Evolutionary conservation across 2,888 invertebrate species (phyloP).

Genomic region (Eupithecia tripunctaria): DNA sequence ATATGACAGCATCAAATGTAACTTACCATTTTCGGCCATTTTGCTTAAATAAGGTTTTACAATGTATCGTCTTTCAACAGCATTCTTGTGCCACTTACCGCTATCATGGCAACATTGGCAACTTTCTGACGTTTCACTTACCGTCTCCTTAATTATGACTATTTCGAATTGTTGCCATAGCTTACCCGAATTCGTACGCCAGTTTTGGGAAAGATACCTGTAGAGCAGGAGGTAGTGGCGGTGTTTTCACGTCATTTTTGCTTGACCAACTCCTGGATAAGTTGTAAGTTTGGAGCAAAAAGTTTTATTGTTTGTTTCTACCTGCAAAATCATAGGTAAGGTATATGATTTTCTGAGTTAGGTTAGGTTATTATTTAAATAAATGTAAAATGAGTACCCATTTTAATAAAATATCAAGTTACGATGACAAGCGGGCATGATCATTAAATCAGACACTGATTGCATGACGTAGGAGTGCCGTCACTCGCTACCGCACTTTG

Average conservation of each 20-base stretch:
- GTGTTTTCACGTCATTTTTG: conserved; percentile 16
- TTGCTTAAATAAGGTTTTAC: neutral
- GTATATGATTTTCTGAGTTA: neutral
- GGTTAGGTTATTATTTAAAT: neutral
- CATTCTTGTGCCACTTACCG: conserved; percentile 11
- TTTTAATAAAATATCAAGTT: neutral
- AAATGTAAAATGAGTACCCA: neutral
- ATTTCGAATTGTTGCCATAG: conserved; percentile 29
- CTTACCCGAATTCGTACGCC: conserved; percentile 19
- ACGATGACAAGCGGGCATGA: neutral
- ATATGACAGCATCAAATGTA: neutral
- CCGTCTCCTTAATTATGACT: conserved; percentile 25
- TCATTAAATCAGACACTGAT: conserved; percentile 12
- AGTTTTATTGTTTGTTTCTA: neutral
- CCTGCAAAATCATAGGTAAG: neutral
- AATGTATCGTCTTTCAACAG: conserved; percentile 5
- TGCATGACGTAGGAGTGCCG: conserved; percentile 14
- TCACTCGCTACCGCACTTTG: conserved; percentile 12
- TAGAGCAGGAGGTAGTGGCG: conserved; percentile 9
- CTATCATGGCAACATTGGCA: conserved; percentile 15
- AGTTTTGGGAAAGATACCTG: conserved; percentile 23
- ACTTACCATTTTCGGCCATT: neutral
- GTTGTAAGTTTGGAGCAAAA: neutral
- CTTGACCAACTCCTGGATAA: neutral
- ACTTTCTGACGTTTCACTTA: conserved; percentile 37